Evolutionary conservation across 2,888 invertebrate species (phyloP).

Genomic region (Biston betularia): DNA sequence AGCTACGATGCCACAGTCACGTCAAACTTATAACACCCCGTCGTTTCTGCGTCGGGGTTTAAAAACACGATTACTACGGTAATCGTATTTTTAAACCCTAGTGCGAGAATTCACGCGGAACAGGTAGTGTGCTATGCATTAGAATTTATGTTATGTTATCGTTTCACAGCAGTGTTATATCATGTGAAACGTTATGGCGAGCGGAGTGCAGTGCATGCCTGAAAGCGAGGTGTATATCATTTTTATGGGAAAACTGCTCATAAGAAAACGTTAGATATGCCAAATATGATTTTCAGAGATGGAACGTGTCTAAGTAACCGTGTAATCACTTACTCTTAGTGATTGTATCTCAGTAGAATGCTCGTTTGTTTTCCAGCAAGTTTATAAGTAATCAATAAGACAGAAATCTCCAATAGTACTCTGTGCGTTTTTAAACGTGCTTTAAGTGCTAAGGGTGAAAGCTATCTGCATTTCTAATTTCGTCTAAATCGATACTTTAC

Average conservation of each 20-base stretch:
- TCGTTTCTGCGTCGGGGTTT: too few relatives aligned
- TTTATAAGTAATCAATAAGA: too few relatives aligned
- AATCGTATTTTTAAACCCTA: too few relatives aligned
- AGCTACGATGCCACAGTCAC: too few relatives aligned
- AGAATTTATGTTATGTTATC: constrained; percentile 42
- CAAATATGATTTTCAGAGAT: constrained; percentile 26
- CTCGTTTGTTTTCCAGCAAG: too few relatives aligned
- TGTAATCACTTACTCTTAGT: background rate
- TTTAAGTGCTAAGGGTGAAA: too few relatives aligned
- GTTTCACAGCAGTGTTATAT: constrained; percentile 28
- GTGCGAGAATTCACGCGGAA: background rate
- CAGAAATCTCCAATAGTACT: too few relatives aligned
- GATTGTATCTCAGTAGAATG: too few relatives aligned
- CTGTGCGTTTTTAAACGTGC: too few relatives aligned
- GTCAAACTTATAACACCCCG: too few relatives aligned
- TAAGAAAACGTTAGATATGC: constrained; percentile 31
- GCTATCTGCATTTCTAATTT: too few relatives aligned
- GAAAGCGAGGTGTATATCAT: constrained; percentile 61
- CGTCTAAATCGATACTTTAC: too few relatives aligned
- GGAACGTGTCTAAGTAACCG: background rate
- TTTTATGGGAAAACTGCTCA: constrained; percentile 50
- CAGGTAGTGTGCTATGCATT: constrained; percentile 14
- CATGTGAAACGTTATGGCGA: constrained; percentile 22
- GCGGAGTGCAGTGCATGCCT: constrained; percentile 43
- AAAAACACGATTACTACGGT: background rate